Percentiles rank a stretch among this genome's conserved stretches.
These are phyloP conservation scores for Uropsilus gracilis DNA, from an alignment of 2,113 vertebrate genomes.

Conservation along the genomic window DNA sequence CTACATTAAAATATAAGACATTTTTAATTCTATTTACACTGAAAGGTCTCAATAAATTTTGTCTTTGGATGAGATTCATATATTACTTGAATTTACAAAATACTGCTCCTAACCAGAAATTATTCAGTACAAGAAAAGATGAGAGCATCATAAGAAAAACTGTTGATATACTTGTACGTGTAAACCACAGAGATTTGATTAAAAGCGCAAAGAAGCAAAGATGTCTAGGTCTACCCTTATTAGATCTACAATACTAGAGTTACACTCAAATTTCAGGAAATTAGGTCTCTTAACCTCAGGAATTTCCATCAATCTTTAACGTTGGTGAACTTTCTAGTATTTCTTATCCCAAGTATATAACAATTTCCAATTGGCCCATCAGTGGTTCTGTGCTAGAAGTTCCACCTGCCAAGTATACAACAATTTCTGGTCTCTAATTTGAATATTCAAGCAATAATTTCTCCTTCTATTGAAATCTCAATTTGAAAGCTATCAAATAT, in stretches of 20 bases:
- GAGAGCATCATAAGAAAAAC: not conserved
- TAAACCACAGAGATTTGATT: not conserved
- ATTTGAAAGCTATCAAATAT: not conserved
- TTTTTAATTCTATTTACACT: not conserved
- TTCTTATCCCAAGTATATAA: not conserved
- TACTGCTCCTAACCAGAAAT: not conserved
- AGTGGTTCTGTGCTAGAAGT: too few relatives aligned
- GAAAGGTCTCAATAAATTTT: not conserved
- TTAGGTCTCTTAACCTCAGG: not conserved
- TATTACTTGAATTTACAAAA: slow-evolving; percentile 18
- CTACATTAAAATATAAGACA: not conserved
- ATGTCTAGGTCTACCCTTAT: not conserved
- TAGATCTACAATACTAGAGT: not conserved
- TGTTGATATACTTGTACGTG: not conserved
- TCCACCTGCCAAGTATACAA: too few relatives aligned
- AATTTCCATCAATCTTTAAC: not conserved
- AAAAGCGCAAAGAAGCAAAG: not conserved
- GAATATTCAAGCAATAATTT: not conserved
- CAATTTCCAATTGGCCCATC: too few relatives aligned
- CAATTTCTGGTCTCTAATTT: not conserved
- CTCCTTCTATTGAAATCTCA: not conserved
- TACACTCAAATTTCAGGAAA: not conserved
- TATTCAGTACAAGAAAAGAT: not conserved
- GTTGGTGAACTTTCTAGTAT: not conserved
- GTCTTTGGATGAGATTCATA: not conserved